Base-by-base conservation (phyloP, 2,113 vertebrate species). In the Bufo bufo region DNA sequence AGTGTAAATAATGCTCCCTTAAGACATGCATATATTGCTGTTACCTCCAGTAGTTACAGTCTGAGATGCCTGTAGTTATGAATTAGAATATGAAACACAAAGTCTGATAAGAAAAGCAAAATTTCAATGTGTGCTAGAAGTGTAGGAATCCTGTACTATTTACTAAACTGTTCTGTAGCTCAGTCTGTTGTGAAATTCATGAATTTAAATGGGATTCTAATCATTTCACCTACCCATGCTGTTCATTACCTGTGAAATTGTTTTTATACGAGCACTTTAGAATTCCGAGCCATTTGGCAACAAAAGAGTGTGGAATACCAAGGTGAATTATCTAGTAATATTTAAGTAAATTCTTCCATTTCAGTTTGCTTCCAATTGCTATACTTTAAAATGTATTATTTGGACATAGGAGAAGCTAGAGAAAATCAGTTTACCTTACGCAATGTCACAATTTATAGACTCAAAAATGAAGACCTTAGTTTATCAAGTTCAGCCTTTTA, bases 231-330 rank as follows among this genome's bases (percentile, higher is more conserved):
- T 77, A 61, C 65, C 47, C 71, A 65, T 66, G 56, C 65, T 84
- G 69, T 77, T 88, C 58, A 88, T 88, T 88, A 88, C 87, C 80
- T 88, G 80, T 88, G 87, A 88, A 88, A 77, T 88, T 83, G 87
- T 83, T 83, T 83, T 74, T 83, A 59, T 83, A 82, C 43, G 58
- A 88, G 58, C 87, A 83, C 80, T 88, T 83, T 65, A 65, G 58
- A n/a, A 88, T 83, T 77, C 23, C 8, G 16, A 88, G 74, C 81
- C 43, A 63, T 81, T 74, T 87, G 54, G 79, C 33, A 72, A 33
- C 65, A 56, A 75, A 83, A 52, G 56, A 88, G 56, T 77, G 14
- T 50, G 61, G 80, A 83, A 83, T 54, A 88, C 56, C 56, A 77
- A 83, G 11, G n/a, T 56, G 58, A 33, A 65, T 50, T 11, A 56